phyloP scores from a whole-genome alignment of 2,113 vertebrate genomes.

The Anarrhichthys ocellatus region DNA sequence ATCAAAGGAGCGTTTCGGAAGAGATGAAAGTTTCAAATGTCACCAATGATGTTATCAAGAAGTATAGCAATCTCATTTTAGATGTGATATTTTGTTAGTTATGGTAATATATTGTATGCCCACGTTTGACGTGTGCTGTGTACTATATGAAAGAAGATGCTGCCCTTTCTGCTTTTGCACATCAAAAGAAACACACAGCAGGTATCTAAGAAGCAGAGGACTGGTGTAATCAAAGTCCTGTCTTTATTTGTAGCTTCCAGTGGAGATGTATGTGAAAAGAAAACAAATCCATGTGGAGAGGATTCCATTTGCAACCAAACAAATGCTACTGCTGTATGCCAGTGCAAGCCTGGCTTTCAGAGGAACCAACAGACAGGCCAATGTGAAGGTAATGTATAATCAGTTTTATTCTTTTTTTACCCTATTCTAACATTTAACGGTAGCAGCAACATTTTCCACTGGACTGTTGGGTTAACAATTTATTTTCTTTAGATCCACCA shows the following conservation, averaged over 20 bases:
- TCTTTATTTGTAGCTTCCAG: constrained; percentile 83
- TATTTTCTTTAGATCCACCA: not conserved
- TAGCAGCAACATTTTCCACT: not conserved
- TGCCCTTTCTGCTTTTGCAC: constrained; percentile 58
- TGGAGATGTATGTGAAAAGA: constrained; percentile 91
- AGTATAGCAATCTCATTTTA: constrained; percentile 31
- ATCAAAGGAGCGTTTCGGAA: constrained; percentile 37
- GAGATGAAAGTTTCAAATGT: constrained; percentile 53
- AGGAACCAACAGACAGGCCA: constrained; percentile 89
- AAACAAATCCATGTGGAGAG: constrained; percentile 93
- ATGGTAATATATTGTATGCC: constrained; percentile 63
- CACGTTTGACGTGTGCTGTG: constrained; percentile 52
- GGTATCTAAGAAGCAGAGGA: constrained; percentile 44
- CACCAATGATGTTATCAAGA: constrained; percentile 19
- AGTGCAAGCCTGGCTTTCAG: constrained; percentile 94
- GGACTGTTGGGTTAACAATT: not conserved
- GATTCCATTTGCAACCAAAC: constrained; percentile 95
- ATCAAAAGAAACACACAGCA: constrained; percentile 73
- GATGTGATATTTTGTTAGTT: constrained; percentile 62
- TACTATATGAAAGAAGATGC: constrained; percentile 39
- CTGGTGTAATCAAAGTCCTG: constrained; percentile 68
- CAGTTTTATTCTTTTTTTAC: not conserved
- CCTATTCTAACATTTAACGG: not conserved
- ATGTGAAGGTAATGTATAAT: constrained; percentile 90
- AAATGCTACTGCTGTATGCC: constrained; percentile 89